A percentile compares a stretch with the other conserved stretches of the same genome.
These are phyloP conservation scores for Dromas ardeola DNA, from an alignment of 2,113 vertebrate genomes.

Conservation along the genomic window DNA sequence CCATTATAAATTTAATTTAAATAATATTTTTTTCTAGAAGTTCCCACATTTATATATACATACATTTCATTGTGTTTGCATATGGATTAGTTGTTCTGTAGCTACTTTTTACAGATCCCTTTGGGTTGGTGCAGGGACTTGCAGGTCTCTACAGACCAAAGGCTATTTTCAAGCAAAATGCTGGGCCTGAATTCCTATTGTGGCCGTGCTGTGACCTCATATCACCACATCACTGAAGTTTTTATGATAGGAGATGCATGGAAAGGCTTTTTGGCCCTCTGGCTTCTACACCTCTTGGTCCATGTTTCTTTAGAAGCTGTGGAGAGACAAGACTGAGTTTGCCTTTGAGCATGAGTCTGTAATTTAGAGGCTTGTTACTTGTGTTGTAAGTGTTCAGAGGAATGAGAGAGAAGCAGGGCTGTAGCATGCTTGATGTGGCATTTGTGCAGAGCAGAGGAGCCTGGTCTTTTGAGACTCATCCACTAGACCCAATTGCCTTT, in stretches of 20 bases:
- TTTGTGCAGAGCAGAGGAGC: neutral
- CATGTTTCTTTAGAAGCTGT: neutral
- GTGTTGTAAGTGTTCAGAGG: neutral
- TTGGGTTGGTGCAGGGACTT: neutral
- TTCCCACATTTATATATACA: neutral
- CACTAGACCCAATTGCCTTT: neutral
- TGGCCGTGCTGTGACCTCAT: rapidly evolving
- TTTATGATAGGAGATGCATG: neutral
- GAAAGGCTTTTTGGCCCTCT: neutral
- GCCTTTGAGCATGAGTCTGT: neutral
- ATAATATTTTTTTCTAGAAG: neutral
- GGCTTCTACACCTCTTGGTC: neutral
- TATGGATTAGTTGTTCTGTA: neutral
- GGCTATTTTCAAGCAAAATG: neutral
- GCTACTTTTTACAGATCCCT: neutral
- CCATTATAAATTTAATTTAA: neutral
- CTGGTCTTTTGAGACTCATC: neutral
- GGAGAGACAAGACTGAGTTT: neutral
- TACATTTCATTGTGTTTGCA: neutral
- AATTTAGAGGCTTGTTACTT: neutral
- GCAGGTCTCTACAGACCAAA: neutral
- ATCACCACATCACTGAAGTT: neutral
- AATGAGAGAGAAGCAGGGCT: neutral
- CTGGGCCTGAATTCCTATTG: neutral
- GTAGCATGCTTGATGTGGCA: neutral